Evolutionary conservation across 92 coral and sea anemone species (phyloP).

Genomic region (Meandrina meandrites): DNA sequence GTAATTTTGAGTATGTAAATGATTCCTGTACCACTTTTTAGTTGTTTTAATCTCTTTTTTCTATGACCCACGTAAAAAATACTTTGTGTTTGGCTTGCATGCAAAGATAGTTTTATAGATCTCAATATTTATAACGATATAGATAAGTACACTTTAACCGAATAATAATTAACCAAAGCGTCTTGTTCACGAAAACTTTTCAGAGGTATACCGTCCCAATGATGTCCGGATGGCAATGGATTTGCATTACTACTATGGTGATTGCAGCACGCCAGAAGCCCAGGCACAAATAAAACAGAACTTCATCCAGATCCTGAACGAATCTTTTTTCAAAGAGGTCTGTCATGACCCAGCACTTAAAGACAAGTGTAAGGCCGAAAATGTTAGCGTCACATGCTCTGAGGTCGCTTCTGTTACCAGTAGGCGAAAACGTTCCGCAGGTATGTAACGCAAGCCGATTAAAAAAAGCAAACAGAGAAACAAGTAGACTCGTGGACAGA

Average conservation of each 20-base stretch:
- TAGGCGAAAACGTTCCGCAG: slow-evolving; percentile 16
- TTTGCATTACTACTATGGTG: slow-evolving; percentile 53
- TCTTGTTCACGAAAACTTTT: background rate
- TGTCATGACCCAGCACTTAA: slow-evolving; percentile 32
- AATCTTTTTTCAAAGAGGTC: slow-evolving; percentile 10
- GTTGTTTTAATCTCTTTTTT: too few species aligned
- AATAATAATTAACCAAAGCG: background rate
- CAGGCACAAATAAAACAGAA: slow-evolving; percentile 54
- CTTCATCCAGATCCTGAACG: slow-evolving; percentile 51
- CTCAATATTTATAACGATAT: too few species aligned
- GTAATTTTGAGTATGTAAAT: too few species aligned
- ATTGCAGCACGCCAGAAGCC: slow-evolving; percentile 52
- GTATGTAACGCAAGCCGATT: background rate
- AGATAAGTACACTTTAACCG: too few species aligned
- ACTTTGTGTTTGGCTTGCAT: too few species aligned
- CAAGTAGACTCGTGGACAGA: too few species aligned
- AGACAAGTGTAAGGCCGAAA: slow-evolving; percentile 50
- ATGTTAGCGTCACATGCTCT: slow-evolving; percentile 56
- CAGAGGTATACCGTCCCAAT: slow-evolving; percentile 32
- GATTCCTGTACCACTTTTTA: too few species aligned
- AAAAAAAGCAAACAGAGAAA: too few species aligned
- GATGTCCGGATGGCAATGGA: slow-evolving; percentile 38
- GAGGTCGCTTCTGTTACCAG: background rate
- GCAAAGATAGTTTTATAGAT: too few species aligned
- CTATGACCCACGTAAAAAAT: too few species aligned